Percentiles rank a stretch among this genome's conserved stretches.
Evolutionary conservation across 2,888 invertebrate genomes (phyloP).

Genomic region (Drosophila tanythrix): DNA sequence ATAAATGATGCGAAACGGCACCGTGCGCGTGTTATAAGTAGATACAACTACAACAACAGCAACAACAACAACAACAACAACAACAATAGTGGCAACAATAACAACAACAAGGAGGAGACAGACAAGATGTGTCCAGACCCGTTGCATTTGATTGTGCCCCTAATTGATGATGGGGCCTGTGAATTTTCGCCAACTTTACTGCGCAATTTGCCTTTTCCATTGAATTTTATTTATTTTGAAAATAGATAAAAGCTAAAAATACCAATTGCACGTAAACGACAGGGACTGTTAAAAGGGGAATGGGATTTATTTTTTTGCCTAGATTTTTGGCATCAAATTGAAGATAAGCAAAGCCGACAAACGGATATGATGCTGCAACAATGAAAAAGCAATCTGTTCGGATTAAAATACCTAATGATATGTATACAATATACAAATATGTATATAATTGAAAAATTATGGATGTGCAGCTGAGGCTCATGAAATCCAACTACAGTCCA

Average conservation of each 20-base stretch:
- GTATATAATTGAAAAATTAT: conserved; percentile 1
- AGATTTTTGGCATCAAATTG: conserved; percentile 52
- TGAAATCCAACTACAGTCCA: background rate
- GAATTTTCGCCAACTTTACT: conserved; percentile 40
- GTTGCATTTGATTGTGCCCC: conserved; percentile 45
- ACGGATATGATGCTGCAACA: conserved; percentile 65
- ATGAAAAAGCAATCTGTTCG: conserved; percentile 6
- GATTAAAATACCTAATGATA: background rate
- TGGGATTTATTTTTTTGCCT: conserved; percentile 1
- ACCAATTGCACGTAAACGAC: conserved; percentile 24
- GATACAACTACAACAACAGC: conserved; percentile 7
- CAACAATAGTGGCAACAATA: background rate
- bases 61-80: background rate
- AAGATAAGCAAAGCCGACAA: conserved; percentile 35
- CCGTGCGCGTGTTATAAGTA: conserved; percentile 34
- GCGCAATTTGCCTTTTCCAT: conserved; percentile 63
- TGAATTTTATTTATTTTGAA: conserved; percentile 59
- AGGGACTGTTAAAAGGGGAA: background rate
- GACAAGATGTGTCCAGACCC: conserved; percentile 15
- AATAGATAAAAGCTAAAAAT: conserved; percentile 63
- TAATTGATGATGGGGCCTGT: conserved; percentile 48
- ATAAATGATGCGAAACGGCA: conserved; percentile 48
- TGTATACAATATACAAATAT: conserved; percentile 23
- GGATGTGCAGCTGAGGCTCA: background rate
- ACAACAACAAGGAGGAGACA: conserved; percentile 2